Conservation (phyloP, 2,113 vertebrate species). For the Tragelaphus imberbis region DNA sequence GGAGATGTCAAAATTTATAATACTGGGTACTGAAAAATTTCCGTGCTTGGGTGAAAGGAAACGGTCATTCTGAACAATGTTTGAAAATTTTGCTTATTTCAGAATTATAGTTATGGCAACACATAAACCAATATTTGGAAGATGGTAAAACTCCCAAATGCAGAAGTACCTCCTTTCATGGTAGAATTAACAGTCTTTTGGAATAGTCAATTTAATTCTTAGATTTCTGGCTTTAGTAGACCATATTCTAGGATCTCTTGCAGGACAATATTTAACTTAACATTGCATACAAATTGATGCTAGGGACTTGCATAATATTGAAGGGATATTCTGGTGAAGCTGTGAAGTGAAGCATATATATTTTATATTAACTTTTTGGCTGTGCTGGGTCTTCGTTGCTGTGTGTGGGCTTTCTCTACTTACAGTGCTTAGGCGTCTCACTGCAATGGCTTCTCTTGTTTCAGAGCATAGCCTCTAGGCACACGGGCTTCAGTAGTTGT, state of each 20-base stretch:
- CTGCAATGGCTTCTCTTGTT: not conserved
- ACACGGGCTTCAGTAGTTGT: not conserved
- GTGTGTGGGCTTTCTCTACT: not conserved
- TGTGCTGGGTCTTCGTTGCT: not conserved
- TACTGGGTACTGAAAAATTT: not conserved
- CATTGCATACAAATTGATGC: not conserved
- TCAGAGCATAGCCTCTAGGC: not conserved
- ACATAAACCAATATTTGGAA: not conserved
- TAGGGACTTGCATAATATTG: not conserved
- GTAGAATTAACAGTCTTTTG: not conserved
- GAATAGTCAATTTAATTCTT: not conserved
- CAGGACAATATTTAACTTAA: not conserved
- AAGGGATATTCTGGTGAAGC: not conserved
- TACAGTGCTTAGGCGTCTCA: not conserved
- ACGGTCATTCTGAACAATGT: not conserved
- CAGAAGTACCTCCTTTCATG: not conserved
- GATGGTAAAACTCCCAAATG: not conserved
- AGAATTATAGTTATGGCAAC: not conserved
- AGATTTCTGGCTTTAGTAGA: not conserved
- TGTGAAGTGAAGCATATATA: not conserved
- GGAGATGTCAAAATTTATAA: not conserved
- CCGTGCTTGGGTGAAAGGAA: not conserved
- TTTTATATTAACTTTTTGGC: not conserved
- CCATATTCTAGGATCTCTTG: not conserved
- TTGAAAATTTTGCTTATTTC: not conserved